Evolutionary conservation across 1,140 invertebrate species (phyloP), one percentile per base, ranked within the genome.

Genomic region (Coptotermes formosanus): DNA sequence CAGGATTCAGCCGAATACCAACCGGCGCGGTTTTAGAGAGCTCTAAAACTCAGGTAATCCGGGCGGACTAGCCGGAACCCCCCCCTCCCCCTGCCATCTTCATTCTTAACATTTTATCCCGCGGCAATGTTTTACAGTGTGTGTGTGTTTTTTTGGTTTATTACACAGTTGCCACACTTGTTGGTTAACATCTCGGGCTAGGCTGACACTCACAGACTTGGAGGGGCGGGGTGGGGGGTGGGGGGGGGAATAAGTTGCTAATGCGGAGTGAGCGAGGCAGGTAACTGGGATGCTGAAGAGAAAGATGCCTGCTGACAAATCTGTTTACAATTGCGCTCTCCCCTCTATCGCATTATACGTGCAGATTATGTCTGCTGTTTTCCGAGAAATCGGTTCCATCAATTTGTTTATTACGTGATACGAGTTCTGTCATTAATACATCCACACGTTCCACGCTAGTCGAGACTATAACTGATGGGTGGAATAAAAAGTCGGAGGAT

Each of bases 41-140:
- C 64, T 75, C 30, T 75, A 75, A 75, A 75, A 75, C 64, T 25
- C 64, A 75, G 64, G 64, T 75, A 75, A 75, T 75, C 64, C 64
- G 64, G 59, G 64, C 64, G 64, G 64, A 75, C 64, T 75, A 75
- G 64, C 64, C n/a, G 1, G n/a, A 75, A 30, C 2, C n/a, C 64
- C 38, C n/a, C 7, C 14, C 64, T 16, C 7, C 14, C 64, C 6
- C 64, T 75, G 7, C 64, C 64, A 7, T 75, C 64, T 75, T 75
- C 64, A 75, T 75, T 75, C 64, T 75, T 75, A 75, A 75, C 64
- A 75, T 75, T 75, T 75, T 75, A 75, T 75, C 64, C 64, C 9
- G n/a, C 25, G 64, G 64, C 64, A n/a, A 75, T 75, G 64, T 75
- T 75, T 75, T 75, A 75, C 64, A 3, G 25, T 64, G 59, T 55